A percentile compares a stretch with the other conserved stretches of the same genome.
Evolutionary conservation across 2,113 vertebrate species (phyloP).

Genomic region (Crotalus tigris): DNA sequence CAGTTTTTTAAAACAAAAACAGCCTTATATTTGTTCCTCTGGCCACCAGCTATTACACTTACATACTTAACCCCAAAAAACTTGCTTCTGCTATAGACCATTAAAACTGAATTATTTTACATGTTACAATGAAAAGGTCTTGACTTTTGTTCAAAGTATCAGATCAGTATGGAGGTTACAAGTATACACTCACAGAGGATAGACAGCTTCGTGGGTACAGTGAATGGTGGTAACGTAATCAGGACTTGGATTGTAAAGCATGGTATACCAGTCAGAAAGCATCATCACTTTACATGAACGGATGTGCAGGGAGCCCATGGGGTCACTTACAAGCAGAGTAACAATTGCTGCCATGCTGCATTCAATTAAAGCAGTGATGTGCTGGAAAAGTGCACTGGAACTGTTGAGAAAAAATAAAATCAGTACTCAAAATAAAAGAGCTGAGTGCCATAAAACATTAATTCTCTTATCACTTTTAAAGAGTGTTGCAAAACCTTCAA

Average conservation of each 20-base stretch:
- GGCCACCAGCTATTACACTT: neutral
- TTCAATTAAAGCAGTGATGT: conserved; percentile 86
- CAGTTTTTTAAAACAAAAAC: neutral
- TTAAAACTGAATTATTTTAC: neutral
- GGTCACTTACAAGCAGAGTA: conserved; percentile 87
- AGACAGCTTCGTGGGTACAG: conserved; percentile 96
- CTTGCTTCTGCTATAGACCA: neutral
- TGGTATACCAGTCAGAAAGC: conserved; percentile 98
- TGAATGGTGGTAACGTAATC: conserved; percentile 93
- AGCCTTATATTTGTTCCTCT: neutral
- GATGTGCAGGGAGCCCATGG: conserved; percentile 78
- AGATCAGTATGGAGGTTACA: neutral
- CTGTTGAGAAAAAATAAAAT: conserved; percentile 51
- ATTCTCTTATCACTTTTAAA: rapidly evolving
- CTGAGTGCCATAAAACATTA: rapidly evolving
- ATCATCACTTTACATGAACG: conserved; percentile 88
- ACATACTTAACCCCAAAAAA: neutral
- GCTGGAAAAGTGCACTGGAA: conserved; percentile 91
- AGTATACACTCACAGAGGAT: conserved; percentile 82
- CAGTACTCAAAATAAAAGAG: rapidly evolving
- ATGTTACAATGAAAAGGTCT: neutral
- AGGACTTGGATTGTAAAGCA: conserved; percentile 97
- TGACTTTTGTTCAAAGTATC: neutral
- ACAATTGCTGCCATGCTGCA: conserved; percentile 80
- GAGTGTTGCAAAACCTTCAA: neutral